Percentiles rank a stretch among this genome's conserved stretches.
phyloP scores from a whole-genome alignment of 2,113 vertebrate genomes.

The Aegithalos caudatus region DNA sequence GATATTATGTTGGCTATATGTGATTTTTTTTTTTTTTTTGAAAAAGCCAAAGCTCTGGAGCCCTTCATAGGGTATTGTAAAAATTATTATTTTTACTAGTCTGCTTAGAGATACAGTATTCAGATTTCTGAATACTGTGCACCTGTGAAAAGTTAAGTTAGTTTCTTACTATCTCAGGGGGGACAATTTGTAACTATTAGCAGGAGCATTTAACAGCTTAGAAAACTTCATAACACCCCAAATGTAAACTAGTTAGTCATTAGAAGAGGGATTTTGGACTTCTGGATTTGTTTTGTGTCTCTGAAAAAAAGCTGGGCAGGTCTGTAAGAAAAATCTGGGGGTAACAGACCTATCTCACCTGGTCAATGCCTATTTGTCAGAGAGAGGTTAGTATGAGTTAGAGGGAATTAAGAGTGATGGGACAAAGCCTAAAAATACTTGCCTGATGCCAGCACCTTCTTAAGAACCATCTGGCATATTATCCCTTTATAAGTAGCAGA shows the following conservation, averaged over 20 bases:
- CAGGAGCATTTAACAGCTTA: background rate
- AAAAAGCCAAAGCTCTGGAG: background rate
- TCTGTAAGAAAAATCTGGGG: background rate
- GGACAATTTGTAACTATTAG: background rate
- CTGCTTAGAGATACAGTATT: background rate
- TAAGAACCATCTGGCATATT: background rate
- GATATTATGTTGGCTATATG: background rate
- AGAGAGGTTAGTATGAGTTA: background rate
- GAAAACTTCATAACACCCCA: background rate
- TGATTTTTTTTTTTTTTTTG: background rate
- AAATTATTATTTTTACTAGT: background rate
- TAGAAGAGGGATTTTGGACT: background rate
- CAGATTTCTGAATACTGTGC: background rate
- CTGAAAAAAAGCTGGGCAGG: background rate
- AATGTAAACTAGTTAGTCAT: background rate
- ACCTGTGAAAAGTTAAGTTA: background rate
- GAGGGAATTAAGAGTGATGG: background rate
- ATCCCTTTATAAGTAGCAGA: background rate
- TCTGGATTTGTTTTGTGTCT: background rate
- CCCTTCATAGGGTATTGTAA: background rate
- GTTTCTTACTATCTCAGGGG: background rate
- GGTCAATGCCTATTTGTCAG: background rate
- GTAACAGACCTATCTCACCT: background rate
- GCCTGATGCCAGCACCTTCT: background rate
- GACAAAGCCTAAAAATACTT: background rate